phyloP scores from a whole-genome alignment of 2,797 vertebrate genomes.

The Gymnoscopelus microlampas region DNA sequence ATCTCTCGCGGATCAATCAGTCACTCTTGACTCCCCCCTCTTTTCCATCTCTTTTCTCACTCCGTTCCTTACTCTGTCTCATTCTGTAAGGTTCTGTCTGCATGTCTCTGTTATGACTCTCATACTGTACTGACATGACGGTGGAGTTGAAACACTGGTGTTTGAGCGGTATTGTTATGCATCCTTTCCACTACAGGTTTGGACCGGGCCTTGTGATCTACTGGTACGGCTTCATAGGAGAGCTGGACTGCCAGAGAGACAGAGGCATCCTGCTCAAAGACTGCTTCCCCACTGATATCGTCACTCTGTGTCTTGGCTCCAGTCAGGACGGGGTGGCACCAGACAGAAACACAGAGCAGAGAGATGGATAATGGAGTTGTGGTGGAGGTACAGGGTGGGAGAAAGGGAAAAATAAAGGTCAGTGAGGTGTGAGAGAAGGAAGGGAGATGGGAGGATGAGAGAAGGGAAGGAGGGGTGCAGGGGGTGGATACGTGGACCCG shows the following conservation, averaged over 20 bases:
- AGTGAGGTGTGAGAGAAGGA: constrained; percentile 35
- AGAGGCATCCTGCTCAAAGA: constrained; percentile 96
- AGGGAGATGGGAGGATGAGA: constrained; percentile 34
- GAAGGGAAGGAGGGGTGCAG: constrained; percentile 29
- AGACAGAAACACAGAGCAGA: constrained; percentile 58
- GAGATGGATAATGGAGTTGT: constrained; percentile 17
- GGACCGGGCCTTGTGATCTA: constrained; percentile 98
- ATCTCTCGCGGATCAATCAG: constrained; percentile 52
- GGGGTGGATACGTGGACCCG: constrained; percentile 80
- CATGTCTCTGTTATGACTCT: constrained; percentile 29
- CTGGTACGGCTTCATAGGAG: constrained; percentile 96
- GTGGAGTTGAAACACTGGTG: constrained; percentile 28
- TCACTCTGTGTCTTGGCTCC: constrained; percentile 84
- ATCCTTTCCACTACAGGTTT: constrained; percentile 82
- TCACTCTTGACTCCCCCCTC: constrained; percentile 28
- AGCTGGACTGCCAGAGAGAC: constrained; percentile 94
- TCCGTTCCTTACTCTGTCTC: constrained; percentile 17
- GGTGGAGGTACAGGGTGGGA: constrained; percentile 38
- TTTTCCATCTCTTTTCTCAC: constrained; percentile 35
- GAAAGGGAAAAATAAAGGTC: constrained; percentile 60
- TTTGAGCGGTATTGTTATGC: constrained; percentile 17
- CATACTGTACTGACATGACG: constrained; percentile 9
- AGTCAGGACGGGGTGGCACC: constrained; percentile 45
- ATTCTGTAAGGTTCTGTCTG: neutral
- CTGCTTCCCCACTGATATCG: constrained; percentile 92